phyloP scores from a whole-genome alignment of 92 coral and sea anemone species.

The Zoanthus solanderi region DNA sequence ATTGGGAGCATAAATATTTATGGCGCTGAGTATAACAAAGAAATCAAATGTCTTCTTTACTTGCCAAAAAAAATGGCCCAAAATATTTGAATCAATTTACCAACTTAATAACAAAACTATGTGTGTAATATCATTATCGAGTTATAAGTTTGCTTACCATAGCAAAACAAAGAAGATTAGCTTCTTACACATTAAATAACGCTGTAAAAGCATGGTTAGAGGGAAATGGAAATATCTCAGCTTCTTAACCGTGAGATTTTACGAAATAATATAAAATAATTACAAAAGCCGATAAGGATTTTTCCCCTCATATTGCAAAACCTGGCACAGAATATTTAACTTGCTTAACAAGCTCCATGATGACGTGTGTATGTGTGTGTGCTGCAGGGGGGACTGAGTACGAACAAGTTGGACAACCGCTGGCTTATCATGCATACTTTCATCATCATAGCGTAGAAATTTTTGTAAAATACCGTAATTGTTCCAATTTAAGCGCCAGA shows the following conservation, averaged over 20 bases:
- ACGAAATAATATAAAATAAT: slow-evolving; percentile 40
- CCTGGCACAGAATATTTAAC: not conserved
- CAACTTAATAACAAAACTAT: not conserved
- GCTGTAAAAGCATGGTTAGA: not conserved
- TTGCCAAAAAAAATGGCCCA: not conserved
- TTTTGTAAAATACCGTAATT: too few relatives aligned
- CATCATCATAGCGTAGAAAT: too few relatives aligned
- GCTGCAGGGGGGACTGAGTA: slow-evolving; percentile 16
- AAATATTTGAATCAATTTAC: not conserved
- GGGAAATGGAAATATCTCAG: not conserved
- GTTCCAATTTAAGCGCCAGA: too few relatives aligned
- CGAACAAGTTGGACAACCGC: slow-evolving; percentile 7
- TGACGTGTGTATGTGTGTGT: slow-evolving; percentile 52
- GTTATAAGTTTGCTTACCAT: slow-evolving; percentile 9
- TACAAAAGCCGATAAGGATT: slow-evolving; percentile 25
- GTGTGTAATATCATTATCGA: not conserved
- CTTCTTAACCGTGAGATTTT: slow-evolving; percentile 42
- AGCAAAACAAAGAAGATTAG: slow-evolving; percentile 6
- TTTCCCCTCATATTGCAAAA: slow-evolving; percentile 44
- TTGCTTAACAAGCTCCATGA: slow-evolving; percentile 33
- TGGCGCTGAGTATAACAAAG: not conserved
- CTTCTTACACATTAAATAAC: slow-evolving; percentile 17
- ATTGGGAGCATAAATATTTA: slow-evolving; percentile 28
- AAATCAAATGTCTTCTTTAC: not conserved
- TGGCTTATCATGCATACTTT: not conserved